Evolutionary conservation across 2,797 vertebrate species (phyloP).

Genomic region (Neostethus bicornis): DNA sequence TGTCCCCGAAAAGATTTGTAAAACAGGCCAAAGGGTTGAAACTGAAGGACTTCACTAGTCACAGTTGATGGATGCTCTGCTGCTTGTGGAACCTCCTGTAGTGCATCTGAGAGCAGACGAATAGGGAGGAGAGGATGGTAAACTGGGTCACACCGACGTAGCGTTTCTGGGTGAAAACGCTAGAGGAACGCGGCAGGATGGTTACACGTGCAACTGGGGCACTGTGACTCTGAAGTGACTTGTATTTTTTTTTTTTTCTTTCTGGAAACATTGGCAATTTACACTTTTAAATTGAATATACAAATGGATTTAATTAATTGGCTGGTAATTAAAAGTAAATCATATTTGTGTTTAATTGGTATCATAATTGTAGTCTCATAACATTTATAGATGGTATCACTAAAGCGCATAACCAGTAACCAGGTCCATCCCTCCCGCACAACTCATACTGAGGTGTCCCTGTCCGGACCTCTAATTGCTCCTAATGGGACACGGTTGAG

Average conservation of each 20-base stretch:
- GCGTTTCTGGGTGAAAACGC: slow-evolving; percentile 73
- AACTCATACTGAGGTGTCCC: too few species aligned
- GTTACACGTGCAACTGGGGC: slow-evolving; percentile 67
- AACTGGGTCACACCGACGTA: slow-evolving; percentile 72
- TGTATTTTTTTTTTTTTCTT: slow-evolving; percentile 20
- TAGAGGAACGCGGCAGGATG: slow-evolving; percentile 62
- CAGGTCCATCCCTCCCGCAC: too few species aligned
- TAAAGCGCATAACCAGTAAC: too few species aligned
- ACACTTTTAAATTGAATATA: slow-evolving; percentile 23
- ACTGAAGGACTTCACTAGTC: slow-evolving; percentile 54
- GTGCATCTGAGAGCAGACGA: slow-evolving; percentile 78
- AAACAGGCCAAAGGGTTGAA: slow-evolving; percentile 47
- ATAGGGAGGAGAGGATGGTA: slow-evolving; percentile 71
- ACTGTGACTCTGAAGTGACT: slow-evolving; percentile 42
- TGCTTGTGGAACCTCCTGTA: slow-evolving; percentile 58
- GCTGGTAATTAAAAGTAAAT: too few species aligned
- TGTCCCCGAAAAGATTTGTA: slow-evolving; percentile 46
- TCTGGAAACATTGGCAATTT: slow-evolving; percentile 30
- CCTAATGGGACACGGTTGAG: too few species aligned
- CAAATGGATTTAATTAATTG: neutral
- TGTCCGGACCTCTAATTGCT: too few species aligned
- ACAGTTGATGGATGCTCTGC: slow-evolving; percentile 73
- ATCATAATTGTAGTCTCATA: too few species aligned
- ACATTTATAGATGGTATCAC: too few species aligned
- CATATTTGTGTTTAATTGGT: too few species aligned